These are phyloP conservation scores for Cynopterus brachyotis DNA, from an alignment of 2,113 vertebrate genomes.

Conservation along the genomic window DNA sequence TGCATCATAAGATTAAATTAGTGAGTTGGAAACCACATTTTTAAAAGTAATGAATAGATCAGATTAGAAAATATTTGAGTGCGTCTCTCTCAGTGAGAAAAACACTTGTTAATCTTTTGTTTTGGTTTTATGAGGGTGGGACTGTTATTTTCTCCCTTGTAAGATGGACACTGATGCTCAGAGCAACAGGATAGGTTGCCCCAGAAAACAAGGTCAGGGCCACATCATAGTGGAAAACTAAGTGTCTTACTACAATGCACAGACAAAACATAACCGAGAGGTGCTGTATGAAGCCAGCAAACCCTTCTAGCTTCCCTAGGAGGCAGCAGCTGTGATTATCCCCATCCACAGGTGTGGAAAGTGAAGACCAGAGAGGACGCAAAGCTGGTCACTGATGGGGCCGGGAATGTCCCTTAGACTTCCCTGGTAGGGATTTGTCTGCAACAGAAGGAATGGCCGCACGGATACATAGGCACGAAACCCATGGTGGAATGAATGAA, in stretches of 20 bases:
- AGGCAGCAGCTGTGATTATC: background rate
- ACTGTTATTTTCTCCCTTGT: background rate
- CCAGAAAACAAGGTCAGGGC: background rate
- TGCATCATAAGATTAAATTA: background rate
- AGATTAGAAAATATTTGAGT: background rate
- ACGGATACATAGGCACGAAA: background rate
- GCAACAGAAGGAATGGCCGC: too few relatives aligned
- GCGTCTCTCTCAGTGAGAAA: background rate
- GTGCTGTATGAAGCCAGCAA: background rate
- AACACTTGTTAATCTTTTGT: background rate
- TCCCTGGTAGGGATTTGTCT: background rate
- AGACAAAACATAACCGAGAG: background rate
- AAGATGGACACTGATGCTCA: background rate
- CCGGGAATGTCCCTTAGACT: background rate
- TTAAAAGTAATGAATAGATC: background rate
- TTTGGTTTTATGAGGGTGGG: background rate
- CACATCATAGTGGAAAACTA: background rate
- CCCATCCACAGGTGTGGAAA: background rate
- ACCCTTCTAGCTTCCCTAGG: background rate
- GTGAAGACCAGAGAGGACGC: background rate
- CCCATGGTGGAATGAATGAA: background rate
- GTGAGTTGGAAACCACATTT: background rate
- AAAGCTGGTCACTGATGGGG: rapidly evolving
- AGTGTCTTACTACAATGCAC: background rate
- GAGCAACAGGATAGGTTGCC: background rate